Base-by-base conservation (phyloP, 2,888 invertebrate species). In the Saturnia japonica region DNA sequence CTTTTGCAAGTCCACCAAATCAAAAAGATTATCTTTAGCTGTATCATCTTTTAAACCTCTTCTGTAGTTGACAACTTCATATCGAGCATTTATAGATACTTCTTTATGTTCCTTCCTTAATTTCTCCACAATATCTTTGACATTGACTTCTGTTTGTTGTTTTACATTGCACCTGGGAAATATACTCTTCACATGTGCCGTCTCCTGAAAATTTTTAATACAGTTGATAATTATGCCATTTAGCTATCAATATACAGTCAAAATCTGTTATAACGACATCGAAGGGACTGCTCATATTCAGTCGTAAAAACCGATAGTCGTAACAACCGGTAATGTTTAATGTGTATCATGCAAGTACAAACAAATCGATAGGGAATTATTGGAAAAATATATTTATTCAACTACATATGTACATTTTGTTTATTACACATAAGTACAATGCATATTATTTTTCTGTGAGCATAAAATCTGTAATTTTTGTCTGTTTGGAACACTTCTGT, bases 1-100 rank as follows among this genome's bases (percentile, higher is more conserved):
- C 54, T 82, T 87, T 68, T 82, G 83, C 69, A 94, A 76, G 73
- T 94, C 94, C 1, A 94, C 89, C 72, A 93, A 77, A 79, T 91
- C 82, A 72, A 88, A 84, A 1, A 80, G 19, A 60, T 85, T 82
- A 0, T 86, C 82, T 12, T 54, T 68, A 0, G 75, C 75, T 4
- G 74, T 76, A 16, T 78, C 77, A 1, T 88, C 84, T 72, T 86
- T 87, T 4, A 94, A 66, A 0, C 91, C 93, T 80, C 94, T 79
- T 70, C 85, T 86, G 69, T 85, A 91, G 72, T 93, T 94, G 0
- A 94, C 88, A 8, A 94, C 83, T 77, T 93, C 87, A 72, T 94
- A 93, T 34, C 94, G 88, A 72, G 83, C 90, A 68, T 89, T 87
- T 0, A 77, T 72, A 4, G 91, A 78, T 1, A 78, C 77, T n/a